Conservation (phyloP, 2,888 invertebrate genomes). For the Aplocera efformata region DNA sequence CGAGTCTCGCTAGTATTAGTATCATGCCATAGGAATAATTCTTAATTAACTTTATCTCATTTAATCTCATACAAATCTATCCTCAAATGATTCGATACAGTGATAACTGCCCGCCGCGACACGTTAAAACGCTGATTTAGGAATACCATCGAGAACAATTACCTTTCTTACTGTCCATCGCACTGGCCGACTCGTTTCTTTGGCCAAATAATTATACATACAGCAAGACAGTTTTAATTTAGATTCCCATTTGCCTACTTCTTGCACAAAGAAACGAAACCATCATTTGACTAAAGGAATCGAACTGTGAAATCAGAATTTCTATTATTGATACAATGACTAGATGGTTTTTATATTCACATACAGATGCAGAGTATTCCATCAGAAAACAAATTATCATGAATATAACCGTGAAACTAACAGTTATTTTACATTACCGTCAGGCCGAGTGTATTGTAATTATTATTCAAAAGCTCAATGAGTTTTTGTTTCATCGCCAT, state of each 20-base stretch:
- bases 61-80: too few relatives aligned
- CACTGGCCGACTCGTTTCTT: background rate
- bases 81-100: too few relatives aligned
- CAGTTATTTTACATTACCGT: conserved; percentile 30
- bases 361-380: conserved; percentile 18
- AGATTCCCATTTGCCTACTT: conserved; percentile 16
- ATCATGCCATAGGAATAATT: too few relatives aligned
- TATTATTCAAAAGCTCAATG: conserved; percentile 31
- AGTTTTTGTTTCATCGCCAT: conserved; percentile 31
- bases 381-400: conserved; percentile 31
- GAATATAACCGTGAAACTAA: conserved; percentile 29
- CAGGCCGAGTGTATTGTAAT: conserved; percentile 26
- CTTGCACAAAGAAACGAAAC: conserved; percentile 7
- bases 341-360: conserved; percentile 24
- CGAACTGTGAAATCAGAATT: conserved; percentile 15
- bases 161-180: conserved; percentile 5
- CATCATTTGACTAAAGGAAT: conserved; percentile 7
- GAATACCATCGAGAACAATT: conserved; percentile 12
- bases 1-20: too few relatives aligned
- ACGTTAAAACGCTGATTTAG: too few relatives aligned
- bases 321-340: conserved; percentile 21
- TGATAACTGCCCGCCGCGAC: too few relatives aligned
- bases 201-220: conserved; percentile 8
- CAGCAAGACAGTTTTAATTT: conserved; percentile 12
- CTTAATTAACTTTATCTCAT: too few relatives aligned